Conservation (phyloP, 1,140 invertebrate species). For the Trachelipus rathkii region DNA sequence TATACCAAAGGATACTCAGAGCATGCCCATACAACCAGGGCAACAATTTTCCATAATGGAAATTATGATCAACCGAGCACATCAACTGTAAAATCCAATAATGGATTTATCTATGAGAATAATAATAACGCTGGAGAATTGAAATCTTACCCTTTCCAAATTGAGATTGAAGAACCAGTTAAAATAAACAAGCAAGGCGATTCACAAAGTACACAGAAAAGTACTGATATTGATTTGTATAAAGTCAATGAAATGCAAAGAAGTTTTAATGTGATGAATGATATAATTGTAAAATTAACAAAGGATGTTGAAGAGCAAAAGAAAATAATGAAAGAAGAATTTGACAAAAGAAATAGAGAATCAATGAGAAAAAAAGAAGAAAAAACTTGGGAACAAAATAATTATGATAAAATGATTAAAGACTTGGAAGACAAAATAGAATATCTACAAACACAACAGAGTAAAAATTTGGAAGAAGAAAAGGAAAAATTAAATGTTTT, state of each 20-base stretch:
- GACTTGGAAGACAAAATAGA: not conserved
- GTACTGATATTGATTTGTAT: constrained; percentile 33
- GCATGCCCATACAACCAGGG: not conserved
- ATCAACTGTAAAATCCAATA: not conserved
- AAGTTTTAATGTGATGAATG: constrained; percentile 33
- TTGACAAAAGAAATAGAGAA: constrained; percentile 24
- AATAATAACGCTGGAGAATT: not conserved
- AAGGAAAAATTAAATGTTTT: not conserved
- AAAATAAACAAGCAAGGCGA: not conserved
- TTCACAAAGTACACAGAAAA: not conserved
- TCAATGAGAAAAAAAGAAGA: not conserved
- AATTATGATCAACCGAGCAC: not conserved
- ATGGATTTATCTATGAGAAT: not conserved
- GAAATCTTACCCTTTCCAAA: not conserved
- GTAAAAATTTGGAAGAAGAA: not conserved
- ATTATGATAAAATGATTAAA: not conserved
- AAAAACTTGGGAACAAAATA: not conserved
- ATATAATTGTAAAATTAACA: constrained; percentile 27
- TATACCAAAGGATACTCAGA: too few relatives aligned
- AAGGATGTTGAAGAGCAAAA: constrained; percentile 35
- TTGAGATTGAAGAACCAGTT: not conserved
- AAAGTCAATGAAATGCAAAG: constrained; percentile 32
- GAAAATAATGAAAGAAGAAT: constrained; percentile 27
- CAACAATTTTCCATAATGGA: too few relatives aligned
- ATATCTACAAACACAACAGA: not conserved